Base-by-base conservation (phyloP, 2,797 vertebrate species). In the Crocidura indochinensis region DNA sequence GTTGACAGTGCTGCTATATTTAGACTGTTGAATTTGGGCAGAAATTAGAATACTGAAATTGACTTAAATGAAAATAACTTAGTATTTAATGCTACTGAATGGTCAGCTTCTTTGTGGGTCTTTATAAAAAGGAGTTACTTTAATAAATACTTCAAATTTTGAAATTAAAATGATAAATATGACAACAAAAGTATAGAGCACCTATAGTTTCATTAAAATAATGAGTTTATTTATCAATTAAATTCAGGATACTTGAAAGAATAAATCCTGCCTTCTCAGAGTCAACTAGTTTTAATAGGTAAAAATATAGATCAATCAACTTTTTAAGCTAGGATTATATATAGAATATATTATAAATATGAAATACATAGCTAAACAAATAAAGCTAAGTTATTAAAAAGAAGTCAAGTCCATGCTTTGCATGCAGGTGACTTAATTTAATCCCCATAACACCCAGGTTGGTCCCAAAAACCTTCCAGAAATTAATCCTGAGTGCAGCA, bases 1-100 rank as follows among this genome's bases (percentile, higher is more conserved):
- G 0, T 27, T 91, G n/a, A 17, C 27, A 84, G 65, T 87, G 20
- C 26, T 65, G 0, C 84, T 74, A 10, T 31, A 3, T 65, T 86
- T 22, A 74, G 20, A 87, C n/a, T 82, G 3, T 29, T 60, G 24
- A 51, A 15, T 82, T 83, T 71, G 7, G 4, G 47, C 64, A 84
- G 74, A 74, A 77, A 85, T 10, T 8, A 0, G 14, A 56, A 6
- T 5, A 47, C 2, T 26, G 14, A n/a, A 3, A 62, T 9, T 56
- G 65, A 3, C 10, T 77, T 82, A 77, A 81, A 81, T 87, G 20
- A 90, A 84, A 92, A 44, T 71, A 85, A 88, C 24, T 88, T 24
- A 12, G 15, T 71, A 27, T 83, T 71, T 94, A n/a, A 14, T 62
- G 85, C 14, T 22, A 51, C 12, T n/a, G 2, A 69, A 44, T 73